Conservation (phyloP, 2,113 vertebrate genomes). For the Chaetorhynchus papuensis region DNA sequence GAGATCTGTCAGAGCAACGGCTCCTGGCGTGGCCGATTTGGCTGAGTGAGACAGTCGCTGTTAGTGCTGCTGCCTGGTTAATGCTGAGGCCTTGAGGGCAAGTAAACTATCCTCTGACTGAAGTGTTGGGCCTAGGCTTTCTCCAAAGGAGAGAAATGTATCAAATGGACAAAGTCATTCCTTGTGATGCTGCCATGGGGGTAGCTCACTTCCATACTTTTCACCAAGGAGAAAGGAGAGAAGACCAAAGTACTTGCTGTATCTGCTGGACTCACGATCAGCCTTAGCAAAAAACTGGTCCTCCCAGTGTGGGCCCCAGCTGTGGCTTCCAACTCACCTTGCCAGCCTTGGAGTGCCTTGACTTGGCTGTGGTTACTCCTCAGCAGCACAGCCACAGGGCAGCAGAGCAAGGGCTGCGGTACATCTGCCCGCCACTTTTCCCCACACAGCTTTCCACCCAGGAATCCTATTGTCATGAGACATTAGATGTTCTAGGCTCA, state of each 20-base stretch:
- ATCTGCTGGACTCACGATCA: accelerated
- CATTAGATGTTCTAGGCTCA: background rate
- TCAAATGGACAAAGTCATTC: background rate
- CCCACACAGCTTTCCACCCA: background rate
- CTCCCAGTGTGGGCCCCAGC: accelerated
- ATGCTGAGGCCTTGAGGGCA: background rate
- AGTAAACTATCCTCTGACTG: background rate
- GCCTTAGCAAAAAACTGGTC: background rate
- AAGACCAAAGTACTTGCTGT: background rate
- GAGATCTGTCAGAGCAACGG: background rate
- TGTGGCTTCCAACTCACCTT: background rate
- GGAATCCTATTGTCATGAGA: background rate
- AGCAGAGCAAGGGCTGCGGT: background rate
- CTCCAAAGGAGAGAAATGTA: background rate
- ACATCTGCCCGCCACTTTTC: background rate
- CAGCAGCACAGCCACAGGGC: background rate
- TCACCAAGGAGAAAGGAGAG: background rate
- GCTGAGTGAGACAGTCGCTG: background rate
- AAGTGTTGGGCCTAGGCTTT: background rate
- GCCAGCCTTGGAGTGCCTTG: background rate
- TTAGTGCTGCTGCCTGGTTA: background rate
- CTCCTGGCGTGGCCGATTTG: background rate
- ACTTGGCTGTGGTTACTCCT: background rate
- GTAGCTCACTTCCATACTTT: background rate
- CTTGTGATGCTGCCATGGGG: accelerated